Base-by-base conservation (phyloP, 2,888 invertebrate genomes). In the Anarsia innoxiella region DNA sequence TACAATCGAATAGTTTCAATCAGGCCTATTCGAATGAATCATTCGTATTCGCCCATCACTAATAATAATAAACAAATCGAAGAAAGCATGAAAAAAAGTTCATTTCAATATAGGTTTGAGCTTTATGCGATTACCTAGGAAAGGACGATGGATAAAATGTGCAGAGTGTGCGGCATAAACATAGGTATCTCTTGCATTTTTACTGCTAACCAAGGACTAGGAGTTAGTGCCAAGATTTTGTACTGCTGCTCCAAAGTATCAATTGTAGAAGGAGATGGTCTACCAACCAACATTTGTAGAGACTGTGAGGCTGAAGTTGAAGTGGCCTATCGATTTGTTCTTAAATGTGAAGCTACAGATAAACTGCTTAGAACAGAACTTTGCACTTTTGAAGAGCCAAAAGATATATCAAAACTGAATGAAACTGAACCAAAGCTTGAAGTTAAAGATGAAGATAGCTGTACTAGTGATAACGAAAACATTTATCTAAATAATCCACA, bases 271-370 rank as follows among this genome's bases (percentile, higher is more conserved):
- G 59, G 56, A 3, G 80, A 80, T 41, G 70, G 68, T 3, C 49
- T 78, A 12, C 75, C 80, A 0, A 26, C 53, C 0, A 30, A 46
- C 35, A 59, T 80, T 13, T 82, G 82, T 42, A 31, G 31, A 2
- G 29, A 13, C 6, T 80, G 80, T 44, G 58, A 66, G 12, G 41
- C 41, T 11, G 62, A 73, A 28, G 55, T 80, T 1, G 35, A 51
- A 3, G 25, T 42, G 1, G 62, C 69, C 27, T 78, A 72, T 40
- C 49, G 51, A 31, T 79, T 80, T 49, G 42, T 74, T 11, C 37
- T 61, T 1, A 71, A 66, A 51, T 78, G 78, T 37, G 70, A 75
- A 50, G 56, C 61, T 19, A 51, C 73, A 1, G 77, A 80, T 27
- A 60, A 51, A 37, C 63, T 53, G 35, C 43, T 80, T 6, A 64